Evolutionary conservation across 2,797 vertebrate species (phyloP).

Genomic region (Myotis findleyi): DNA sequence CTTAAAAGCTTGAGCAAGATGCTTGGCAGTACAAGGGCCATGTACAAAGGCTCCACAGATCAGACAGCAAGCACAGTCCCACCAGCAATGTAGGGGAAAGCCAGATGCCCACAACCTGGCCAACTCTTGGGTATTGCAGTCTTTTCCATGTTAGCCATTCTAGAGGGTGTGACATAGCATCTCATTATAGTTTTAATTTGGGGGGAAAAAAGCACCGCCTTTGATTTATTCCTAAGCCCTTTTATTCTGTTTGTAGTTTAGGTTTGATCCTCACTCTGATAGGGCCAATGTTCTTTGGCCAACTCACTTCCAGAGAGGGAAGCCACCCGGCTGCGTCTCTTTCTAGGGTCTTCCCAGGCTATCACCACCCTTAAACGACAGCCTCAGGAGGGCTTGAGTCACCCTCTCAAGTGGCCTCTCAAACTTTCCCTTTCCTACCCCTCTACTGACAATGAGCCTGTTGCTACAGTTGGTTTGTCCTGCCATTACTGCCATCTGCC

Average conservation of each 20-base stretch:
- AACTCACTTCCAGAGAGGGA: not conserved
- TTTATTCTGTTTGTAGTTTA: not conserved
- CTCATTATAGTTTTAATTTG: too few species aligned
- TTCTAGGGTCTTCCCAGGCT: not conserved
- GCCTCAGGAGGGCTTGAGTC: not conserved
- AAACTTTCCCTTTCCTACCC: not conserved
- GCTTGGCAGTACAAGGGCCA: not conserved
- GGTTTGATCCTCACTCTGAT: not conserved
- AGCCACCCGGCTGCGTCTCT: not conserved
- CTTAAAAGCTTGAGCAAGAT: not conserved
- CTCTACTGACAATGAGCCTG: not conserved
- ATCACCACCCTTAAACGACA: not conserved
- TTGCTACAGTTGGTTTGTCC: not conserved
- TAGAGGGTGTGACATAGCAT: not conserved
- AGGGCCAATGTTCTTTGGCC: not conserved
- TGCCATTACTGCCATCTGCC: not conserved
- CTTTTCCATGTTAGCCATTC: not conserved
- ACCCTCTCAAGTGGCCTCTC: not conserved
- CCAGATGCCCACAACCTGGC: not conserved
- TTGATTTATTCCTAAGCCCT: not conserved
- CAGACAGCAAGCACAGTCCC: not conserved
- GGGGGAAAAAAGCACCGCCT: too few species aligned
- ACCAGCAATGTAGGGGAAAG: not conserved
- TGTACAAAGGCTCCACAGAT: not conserved
- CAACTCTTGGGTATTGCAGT: not conserved